A percentile compares a stretch with the other conserved stretches of the same genome.
phyloP scores from a whole-genome alignment of 2,113 vertebrate species.

The Cinclus mexicanus region DNA sequence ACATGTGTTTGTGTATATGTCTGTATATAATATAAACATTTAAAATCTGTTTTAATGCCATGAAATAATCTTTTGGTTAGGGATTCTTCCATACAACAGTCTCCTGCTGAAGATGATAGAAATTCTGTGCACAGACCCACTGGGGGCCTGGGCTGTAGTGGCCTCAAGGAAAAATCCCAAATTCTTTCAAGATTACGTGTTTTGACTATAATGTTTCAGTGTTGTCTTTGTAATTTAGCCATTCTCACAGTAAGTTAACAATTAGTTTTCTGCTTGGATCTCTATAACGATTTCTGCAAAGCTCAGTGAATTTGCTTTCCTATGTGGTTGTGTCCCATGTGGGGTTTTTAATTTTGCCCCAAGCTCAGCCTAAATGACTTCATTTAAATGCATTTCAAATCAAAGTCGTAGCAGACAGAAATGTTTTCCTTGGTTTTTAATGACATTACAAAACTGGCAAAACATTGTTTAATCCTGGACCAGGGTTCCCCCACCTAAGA shows the following conservation, averaged over 20 bases:
- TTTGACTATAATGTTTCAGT: constrained; percentile 43
- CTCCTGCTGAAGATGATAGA: not conserved
- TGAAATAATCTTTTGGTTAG: not conserved
- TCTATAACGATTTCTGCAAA: constrained; percentile 27
- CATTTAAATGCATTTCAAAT: constrained; percentile 24
- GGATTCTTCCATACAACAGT: not conserved
- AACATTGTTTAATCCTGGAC: not conserved
- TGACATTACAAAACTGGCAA: not conserved
- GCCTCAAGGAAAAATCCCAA: constrained; percentile 27
- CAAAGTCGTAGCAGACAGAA: not conserved
- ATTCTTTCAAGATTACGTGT: constrained; percentile 31
- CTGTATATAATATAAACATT: not conserved
- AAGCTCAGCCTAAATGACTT: not conserved
- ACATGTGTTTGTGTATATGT: not conserved
- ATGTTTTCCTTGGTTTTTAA: constrained; percentile 14
- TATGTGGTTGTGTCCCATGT: constrained; percentile 2
- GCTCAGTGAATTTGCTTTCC: constrained; percentile 19
- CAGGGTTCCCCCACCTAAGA: not conserved
- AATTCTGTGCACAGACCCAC: not conserved
- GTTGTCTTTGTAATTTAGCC: constrained; percentile 54
- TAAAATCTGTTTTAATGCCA: not conserved
- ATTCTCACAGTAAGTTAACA: constrained; percentile 27
- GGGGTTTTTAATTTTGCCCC: constrained; percentile 33
- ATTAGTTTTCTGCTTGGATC: not conserved
- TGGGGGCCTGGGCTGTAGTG: not conserved